Conservation (phyloP, 2,113 vertebrate genomes). For the Sula dactylatra region DNA sequence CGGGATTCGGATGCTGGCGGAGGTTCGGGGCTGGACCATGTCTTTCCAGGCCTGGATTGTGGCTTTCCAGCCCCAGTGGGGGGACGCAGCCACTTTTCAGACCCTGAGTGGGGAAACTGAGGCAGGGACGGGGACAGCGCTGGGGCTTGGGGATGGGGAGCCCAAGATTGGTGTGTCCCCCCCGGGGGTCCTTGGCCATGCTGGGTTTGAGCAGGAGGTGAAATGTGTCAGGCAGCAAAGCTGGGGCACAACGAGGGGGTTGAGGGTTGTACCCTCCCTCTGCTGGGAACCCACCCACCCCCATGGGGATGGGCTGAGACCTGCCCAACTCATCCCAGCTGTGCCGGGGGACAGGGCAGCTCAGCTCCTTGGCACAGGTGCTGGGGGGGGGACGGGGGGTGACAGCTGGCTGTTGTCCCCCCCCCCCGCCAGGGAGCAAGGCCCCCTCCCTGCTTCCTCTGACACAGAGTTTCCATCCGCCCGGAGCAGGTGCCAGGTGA, state of each 20-base stretch:
- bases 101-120: not conserved
- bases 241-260: not conserved
- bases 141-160: not conserved
- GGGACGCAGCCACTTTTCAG: not conserved
- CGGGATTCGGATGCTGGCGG: not conserved
- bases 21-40: not conserved
- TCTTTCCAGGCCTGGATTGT: not conserved
- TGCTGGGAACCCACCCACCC: not conserved
- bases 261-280: not conserved
- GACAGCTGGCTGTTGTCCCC: not conserved
- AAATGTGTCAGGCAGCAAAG: not conserved
- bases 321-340: not conserved
- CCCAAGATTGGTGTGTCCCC: not conserved
- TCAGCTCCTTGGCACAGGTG: not conserved
- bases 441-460: not conserved
- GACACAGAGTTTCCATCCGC: not conserved
- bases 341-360: not conserved
- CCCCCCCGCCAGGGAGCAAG: rapidly evolving
- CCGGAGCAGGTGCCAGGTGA: not conserved
- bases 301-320: not conserved
- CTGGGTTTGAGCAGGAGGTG: not conserved
- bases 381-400: too few relatives aligned
- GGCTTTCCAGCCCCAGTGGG: not conserved
- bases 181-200: too few relatives aligned
- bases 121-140: not conserved